These are phyloP conservation scores for Rhagoletis zephyria DNA, from an alignment of 1,140 invertebrate genomes.

Conservation along the genomic window DNA sequence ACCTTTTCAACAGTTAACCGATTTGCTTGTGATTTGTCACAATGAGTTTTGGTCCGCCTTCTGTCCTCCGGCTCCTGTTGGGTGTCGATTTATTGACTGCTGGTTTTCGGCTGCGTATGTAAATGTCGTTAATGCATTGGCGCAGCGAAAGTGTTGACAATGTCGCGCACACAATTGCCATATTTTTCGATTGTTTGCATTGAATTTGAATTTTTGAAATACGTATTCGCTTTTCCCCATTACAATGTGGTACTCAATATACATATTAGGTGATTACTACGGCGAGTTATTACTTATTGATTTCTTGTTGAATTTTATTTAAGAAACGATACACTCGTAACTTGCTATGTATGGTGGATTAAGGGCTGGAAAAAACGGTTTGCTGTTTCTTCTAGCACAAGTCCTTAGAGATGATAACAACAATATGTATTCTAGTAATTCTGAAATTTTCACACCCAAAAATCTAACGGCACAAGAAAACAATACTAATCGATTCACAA, in stretches of 20 bases:
- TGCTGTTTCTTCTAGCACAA: too few species aligned
- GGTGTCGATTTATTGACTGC: not conserved
- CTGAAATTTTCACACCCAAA: too few species aligned
- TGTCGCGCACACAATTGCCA: conserved; percentile 26
- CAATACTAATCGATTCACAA: too few species aligned
- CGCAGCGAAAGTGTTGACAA: conserved; percentile 49
- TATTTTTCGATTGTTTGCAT: conserved; percentile 43
- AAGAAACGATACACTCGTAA: too few species aligned
- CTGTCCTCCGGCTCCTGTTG: not conserved
- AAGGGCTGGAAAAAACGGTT: too few species aligned
- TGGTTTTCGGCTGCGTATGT: not conserved
- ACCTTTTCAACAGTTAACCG: not conserved
- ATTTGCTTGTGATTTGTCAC: conserved; percentile 33
- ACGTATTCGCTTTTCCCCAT: not conserved
- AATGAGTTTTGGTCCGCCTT: conserved; percentile 23
- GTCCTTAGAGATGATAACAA: too few species aligned
- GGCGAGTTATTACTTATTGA: too few species aligned
- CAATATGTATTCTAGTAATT: too few species aligned
- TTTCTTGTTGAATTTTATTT: too few species aligned
- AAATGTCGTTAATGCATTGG: conserved; percentile 2
- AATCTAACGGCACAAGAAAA: too few species aligned
- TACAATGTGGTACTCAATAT: not conserved
- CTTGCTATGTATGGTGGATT: too few species aligned
- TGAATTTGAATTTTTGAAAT: conserved; percentile 27
- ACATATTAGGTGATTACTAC: too few species aligned